Evolutionary conservation across 2,888 invertebrate genomes (phyloP).

Genomic region (Acleris cristana): DNA sequence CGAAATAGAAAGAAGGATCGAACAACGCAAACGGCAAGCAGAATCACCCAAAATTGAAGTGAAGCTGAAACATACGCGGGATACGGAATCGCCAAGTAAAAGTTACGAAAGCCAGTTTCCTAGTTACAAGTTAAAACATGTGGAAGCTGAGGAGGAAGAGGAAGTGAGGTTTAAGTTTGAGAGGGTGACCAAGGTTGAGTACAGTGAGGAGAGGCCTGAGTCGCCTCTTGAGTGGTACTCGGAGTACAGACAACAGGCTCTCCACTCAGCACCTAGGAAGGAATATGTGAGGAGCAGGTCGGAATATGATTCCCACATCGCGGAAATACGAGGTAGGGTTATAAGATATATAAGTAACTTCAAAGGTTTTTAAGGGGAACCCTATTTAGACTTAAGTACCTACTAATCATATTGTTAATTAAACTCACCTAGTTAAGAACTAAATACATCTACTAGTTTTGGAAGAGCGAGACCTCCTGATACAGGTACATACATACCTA

Average conservation of each 20-base stretch:
- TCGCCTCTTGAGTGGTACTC: conserved; percentile 79
- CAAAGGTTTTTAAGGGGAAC: too few species aligned
- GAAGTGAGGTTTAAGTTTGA: conserved; percentile 87
- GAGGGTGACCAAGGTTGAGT: conserved; percentile 85
- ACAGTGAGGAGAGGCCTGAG: conserved; percentile 68
- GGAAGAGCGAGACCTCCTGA: too few species aligned
- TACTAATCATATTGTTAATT: too few species aligned
- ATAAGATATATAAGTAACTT: conserved; percentile 11
- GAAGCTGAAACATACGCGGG: conserved; percentile 83
- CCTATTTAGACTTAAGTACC: too few species aligned
- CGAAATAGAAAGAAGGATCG: conserved; percentile 85
- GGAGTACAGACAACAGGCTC: conserved; percentile 76
- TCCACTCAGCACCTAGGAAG: conserved; percentile 87
- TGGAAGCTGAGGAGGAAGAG: conserved; percentile 64
- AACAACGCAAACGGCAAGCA: conserved; percentile 81
- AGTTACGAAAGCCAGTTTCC: conserved; percentile 69
- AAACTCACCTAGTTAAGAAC: too few species aligned
- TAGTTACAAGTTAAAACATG: conserved; percentile 77
- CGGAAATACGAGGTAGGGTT: conserved; percentile 90
- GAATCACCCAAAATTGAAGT: conserved; percentile 85
- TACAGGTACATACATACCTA: too few species aligned
- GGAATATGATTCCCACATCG: conserved; percentile 94
- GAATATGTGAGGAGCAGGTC: conserved; percentile 90
- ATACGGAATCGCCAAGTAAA: conserved; percentile 76
- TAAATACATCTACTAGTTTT: too few species aligned